These are phyloP conservation scores for Cyrtorhinus lividipennis DNA, from an alignment of 1,140 invertebrate genomes.

Conservation along the genomic window DNA sequence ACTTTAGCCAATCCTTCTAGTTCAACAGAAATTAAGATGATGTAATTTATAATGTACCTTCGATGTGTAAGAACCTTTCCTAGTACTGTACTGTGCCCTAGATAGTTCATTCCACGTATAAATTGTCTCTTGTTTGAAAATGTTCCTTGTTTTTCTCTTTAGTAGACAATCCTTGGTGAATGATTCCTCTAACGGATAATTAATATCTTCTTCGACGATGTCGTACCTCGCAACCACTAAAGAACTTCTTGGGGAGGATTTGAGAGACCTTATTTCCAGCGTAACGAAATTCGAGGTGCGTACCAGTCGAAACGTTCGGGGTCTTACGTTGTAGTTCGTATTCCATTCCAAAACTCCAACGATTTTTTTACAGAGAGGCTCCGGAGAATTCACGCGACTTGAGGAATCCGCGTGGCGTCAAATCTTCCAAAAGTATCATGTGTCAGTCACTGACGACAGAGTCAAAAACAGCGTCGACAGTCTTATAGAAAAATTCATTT, in stretches of 20 bases:
- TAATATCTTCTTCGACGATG: too few relatives aligned
- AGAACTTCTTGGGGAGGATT: neutral
- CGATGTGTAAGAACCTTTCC: too few relatives aligned
- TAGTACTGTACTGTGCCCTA: too few relatives aligned
- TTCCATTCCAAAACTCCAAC: neutral
- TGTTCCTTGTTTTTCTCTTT: too few relatives aligned
- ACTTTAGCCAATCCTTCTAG: too few relatives aligned
- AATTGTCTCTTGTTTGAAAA: too few relatives aligned
- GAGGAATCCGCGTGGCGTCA: neutral
- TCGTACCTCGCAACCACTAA: neutral
- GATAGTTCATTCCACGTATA: too few relatives aligned
- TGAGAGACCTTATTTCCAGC: neutral
- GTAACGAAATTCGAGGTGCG: neutral
- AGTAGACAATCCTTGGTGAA: too few relatives aligned
- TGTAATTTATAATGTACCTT: too few relatives aligned
- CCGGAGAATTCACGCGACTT: neutral
- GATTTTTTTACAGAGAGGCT: neutral
- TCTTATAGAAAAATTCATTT: neutral
- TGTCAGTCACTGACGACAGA: neutral
- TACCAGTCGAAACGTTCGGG: neutral
- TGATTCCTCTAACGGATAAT: too few relatives aligned
- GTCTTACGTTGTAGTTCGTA: neutral
- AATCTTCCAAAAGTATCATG: neutral
- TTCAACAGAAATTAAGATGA: too few relatives aligned
- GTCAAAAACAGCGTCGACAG: neutral